Percentiles rank a stretch among this genome's conserved stretches.
Conservation (phyloP, 2,797 vertebrate species). For the Sternarchorhynchus goeldii region DNA sequence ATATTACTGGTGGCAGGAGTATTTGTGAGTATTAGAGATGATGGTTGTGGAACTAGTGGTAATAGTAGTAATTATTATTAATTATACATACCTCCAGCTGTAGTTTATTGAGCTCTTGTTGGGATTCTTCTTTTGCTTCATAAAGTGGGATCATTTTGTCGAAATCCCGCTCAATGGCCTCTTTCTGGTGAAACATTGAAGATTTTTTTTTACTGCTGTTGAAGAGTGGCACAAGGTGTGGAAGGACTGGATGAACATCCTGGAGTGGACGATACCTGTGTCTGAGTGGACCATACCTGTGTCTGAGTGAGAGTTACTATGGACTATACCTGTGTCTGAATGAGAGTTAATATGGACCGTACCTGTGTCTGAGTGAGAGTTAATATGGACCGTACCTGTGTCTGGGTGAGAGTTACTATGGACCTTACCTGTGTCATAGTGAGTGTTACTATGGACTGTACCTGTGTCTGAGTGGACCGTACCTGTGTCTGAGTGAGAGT, state of each 20-base stretch:
- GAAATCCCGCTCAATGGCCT: conserved; percentile 11
- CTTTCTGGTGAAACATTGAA: conserved; percentile 24
- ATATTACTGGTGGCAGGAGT: too few species aligned
- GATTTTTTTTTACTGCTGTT: too few species aligned
- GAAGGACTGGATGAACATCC: too few species aligned
- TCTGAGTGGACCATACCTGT: too few species aligned
- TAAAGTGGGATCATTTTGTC: conserved; percentile 2
- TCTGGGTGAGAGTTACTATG: conserved; percentile 18
- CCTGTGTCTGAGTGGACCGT: background rate
- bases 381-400: background rate
- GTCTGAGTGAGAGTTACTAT: too few species aligned
- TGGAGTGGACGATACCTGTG: background rate
- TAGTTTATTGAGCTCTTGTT: conserved; percentile 6
- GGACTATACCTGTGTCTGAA: background rate
- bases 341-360: too few species aligned
- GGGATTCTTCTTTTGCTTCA: conserved; percentile 1
- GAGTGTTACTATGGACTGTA: too few species aligned
- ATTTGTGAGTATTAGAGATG: too few species aligned
- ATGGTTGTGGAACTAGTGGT: background rate
- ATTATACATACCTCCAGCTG: conserved; percentile 19
- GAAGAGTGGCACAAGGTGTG: too few species aligned
- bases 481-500: conserved; percentile 35
- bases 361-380: conserved; percentile 35
- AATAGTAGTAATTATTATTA: background rate
- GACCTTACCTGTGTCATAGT: too few species aligned